A percentile compares a stretch with the other conserved stretches of the same genome.
phyloP scores from a whole-genome alignment of 2,797 vertebrate species.

The Sebastes kiyomatsui region DNA sequence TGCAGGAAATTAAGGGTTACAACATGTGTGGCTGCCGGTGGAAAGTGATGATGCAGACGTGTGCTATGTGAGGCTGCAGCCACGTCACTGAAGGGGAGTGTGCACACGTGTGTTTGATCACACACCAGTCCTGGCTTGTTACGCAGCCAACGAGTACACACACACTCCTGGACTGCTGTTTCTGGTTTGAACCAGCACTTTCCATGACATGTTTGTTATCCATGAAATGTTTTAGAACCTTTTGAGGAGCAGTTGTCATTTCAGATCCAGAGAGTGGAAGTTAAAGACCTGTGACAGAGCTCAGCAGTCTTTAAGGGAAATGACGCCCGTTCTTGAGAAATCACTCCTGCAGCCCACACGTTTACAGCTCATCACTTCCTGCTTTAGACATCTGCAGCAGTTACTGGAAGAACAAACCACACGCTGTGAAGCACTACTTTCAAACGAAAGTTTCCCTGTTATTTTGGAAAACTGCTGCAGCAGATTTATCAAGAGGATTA shows the following conservation, averaged over 20 bases:
- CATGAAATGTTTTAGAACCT: background rate
- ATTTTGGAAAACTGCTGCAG: background rate
- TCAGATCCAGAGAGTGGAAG: background rate
- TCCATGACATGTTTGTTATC: background rate
- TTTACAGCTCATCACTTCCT: constrained; percentile 45
- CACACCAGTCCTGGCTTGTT: constrained; percentile 30
- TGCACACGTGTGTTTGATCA: constrained; percentile 3
- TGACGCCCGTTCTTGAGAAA: constrained; percentile 8
- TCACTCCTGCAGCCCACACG: constrained; percentile 9
- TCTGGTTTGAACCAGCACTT: background rate
- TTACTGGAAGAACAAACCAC: constrained; percentile 53
- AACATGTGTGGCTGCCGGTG: background rate
- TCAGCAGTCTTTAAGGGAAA: background rate
- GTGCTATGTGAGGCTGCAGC: constrained; percentile 6
- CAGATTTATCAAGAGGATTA: background rate
- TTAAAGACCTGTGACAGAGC: background rate
- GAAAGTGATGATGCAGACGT: constrained; percentile 32
- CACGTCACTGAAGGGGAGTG: constrained; percentile 23
- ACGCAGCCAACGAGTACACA: background rate
- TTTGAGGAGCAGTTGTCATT: background rate
- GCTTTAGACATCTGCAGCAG: background rate
- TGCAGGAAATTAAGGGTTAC: background rate
- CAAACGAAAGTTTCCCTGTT: background rate
- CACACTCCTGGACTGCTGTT: background rate
- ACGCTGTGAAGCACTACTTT: background rate